Evolutionary conservation across 2,888 invertebrate genomes (phyloP), one percentile per base, ranked within the genome.

Genomic region (Archips crataeganus): DNA sequence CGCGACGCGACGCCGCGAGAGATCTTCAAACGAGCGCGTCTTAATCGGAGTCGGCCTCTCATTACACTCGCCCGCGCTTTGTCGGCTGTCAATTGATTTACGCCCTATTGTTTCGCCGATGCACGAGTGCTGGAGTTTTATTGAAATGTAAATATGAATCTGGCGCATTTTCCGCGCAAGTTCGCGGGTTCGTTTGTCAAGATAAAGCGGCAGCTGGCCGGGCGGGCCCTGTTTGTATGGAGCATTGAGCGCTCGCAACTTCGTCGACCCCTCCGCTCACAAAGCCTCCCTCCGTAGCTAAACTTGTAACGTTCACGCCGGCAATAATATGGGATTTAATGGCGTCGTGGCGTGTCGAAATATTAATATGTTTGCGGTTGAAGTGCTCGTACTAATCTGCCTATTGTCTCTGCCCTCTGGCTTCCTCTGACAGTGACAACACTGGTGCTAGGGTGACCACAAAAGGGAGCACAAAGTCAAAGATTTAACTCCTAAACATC

Each of bases 321-420:
- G 82, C 83, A 80, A 80, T 87, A 83, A 87, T 91, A 90, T 88
- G 88, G 87, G 87, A 89, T 90, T 89, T 93, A 90, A 93, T 91
- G 83, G 87, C 87, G 85, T 89, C 86, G 87, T 88, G 84, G 86
- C 90, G 90, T 91, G 91, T 90, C 87, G 86, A 90, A 92, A 91
- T 89, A 91, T 90, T 89, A 89, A 90, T 89, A 88, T 87, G 84
- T 87, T 86, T 86, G 88, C 84, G 85, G 88, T 81, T 83, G 86
- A 87, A 87, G 85, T 85, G 85, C 83, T 79, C 77, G 78, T 85
- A 85, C 63, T 85, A 85, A 84, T 84, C 82, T 80, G 80, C 81
- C 84, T 82, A 85, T 84, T 85, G 82, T 89, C 84, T 84, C n/a
- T 49, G 36, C 15, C 8, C 84, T 84, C n/a, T 49, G 36, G 34